Base-by-base conservation (phyloP, 2,797 vertebrate genomes). In the Nannoperca australis region DNA sequence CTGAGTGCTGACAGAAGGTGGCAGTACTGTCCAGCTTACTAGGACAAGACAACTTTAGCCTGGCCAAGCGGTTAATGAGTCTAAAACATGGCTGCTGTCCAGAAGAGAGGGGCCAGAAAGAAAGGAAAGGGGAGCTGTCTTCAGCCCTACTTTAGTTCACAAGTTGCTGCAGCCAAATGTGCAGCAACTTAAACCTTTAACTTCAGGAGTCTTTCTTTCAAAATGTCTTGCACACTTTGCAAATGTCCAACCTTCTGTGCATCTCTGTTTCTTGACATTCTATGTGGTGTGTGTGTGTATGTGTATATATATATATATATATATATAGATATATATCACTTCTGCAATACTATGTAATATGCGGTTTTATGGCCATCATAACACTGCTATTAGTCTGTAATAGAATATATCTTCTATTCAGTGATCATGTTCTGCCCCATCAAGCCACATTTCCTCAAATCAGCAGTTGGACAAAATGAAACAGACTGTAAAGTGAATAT, bases 41-140 rank as follows among this genome's bases (percentile, higher is more conserved):
- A 11, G 4, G 20, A 2, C 40, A 36, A 24, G 30, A 14, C 17
- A n/a, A 6, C 58, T 58, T 55, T 12, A 40, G 45, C 53, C 79
- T 90, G 70, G 74, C 62, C 67, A 62, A 61, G 67, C 71, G 86
- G 84, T 86, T 79, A 9, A 81, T 70, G 82, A 88, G 75, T 66
- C 61, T 76, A 79, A 86, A 84, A 83, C 67, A 87, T 92, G 91
- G 88, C 88, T 79, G 73, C 30, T 44, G 45, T 90, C 88, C 86
- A 91, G 75, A 34, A 71, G 69, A 50, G 61, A 85, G 81, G 66
- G 73, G 70, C 78, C 72, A 67, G 61, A 65, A 9, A 62, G 20
- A 63, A 58, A 73, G 74, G 49, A 71, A 53, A 71, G 81, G 22
- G 54, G n/a, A 45, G 61, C 18, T 34, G 59, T 68, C 55, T 76